Conservation (phyloP, 2,113 vertebrate species). For the Herpetotheres cachinnans region DNA sequence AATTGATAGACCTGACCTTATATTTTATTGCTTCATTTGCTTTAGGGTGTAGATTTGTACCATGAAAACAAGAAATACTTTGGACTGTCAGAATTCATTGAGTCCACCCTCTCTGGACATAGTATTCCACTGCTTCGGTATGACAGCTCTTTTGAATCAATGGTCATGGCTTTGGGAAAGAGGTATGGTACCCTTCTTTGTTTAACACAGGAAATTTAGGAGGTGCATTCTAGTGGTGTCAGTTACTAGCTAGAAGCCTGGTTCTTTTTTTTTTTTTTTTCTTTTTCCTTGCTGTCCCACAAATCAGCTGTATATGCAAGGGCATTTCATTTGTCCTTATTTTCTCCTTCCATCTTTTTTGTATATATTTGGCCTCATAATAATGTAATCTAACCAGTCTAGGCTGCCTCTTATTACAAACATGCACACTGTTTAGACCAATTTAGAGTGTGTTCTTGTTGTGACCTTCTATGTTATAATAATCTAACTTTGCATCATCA, state of each 20-base stretch:
- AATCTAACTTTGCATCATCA: neutral
- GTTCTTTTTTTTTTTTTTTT: neutral
- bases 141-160: conserved; percentile 94
- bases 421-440: neutral
- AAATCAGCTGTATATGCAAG: neutral
- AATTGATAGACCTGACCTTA: neutral
- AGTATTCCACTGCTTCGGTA: conserved; percentile 90
- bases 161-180: conserved; percentile 90
- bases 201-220: neutral
- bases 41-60: conserved; percentile 88
- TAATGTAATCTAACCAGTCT: neutral
- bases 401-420: neutral
- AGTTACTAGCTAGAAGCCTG: neutral
- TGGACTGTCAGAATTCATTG: conserved; percentile 91
- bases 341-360: neutral
- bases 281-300: neutral
- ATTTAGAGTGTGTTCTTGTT: neutral
- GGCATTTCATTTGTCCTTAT: neutral
- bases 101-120: conserved; percentile 88
- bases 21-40: neutral
- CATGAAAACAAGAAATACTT: conserved; percentile 92
- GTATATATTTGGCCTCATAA: neutral
- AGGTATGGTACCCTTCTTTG: conserved; percentile 71
- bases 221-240: neutral
- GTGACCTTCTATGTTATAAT: neutral